Evolutionary conservation across 2,113 vertebrate genomes (phyloP).

Genomic region (Gymnarchus niloticus): DNA sequence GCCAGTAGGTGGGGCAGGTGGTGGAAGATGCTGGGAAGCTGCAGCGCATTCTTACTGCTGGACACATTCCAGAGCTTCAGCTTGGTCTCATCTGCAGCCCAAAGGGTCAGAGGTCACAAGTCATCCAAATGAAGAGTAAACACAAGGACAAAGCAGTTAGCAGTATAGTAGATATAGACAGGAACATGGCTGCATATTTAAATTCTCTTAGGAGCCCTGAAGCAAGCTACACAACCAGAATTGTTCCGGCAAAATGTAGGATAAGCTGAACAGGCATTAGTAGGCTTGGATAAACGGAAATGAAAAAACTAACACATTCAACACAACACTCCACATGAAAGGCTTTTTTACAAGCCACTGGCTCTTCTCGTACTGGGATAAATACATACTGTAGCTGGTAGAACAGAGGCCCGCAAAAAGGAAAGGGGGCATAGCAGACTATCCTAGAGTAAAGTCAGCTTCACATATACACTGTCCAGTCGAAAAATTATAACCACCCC

Average conservation of each 20-base stretch:
- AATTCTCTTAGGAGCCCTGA: background rate
- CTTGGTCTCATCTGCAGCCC: conserved; percentile 83
- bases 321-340: too few species aligned
- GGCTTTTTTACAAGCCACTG: background rate
- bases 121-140: background rate
- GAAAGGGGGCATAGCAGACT: background rate
- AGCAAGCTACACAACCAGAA: background rate
- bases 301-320: too few species aligned
- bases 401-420: background rate
- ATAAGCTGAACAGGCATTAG: background rate
- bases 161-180: background rate
- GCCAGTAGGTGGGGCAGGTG: conserved; percentile 96
- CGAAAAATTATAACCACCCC: too few species aligned
- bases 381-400: background rate
- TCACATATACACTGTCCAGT: background rate
- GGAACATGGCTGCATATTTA: background rate
- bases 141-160: background rate
- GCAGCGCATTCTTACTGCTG: conserved; percentile 87
- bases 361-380: background rate
- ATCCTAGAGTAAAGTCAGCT: background rate
- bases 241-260: background rate
- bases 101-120: background rate
- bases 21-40: conserved; percentile 95
- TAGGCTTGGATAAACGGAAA: too few species aligned
- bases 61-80: conserved; percentile 92